Conservation (phyloP, 2,797 vertebrate species). For the Tiaroga cobitis region DNA sequence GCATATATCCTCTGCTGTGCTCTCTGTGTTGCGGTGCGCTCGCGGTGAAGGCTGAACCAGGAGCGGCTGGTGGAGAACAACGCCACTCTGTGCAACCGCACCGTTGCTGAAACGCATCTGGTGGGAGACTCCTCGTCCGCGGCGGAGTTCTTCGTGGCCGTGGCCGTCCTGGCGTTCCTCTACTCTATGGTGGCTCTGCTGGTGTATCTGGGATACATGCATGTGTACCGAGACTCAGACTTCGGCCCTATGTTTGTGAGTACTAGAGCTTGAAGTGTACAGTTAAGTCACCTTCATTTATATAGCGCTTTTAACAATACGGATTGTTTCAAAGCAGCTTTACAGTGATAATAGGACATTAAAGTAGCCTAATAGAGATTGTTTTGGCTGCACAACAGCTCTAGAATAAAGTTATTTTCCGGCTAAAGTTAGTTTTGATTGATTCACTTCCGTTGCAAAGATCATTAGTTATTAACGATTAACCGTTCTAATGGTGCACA, state of each 20-base stretch:
- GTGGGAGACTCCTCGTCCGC: conserved; percentile 89
- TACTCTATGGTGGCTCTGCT: conserved; percentile 89
- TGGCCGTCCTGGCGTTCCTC: conserved; percentile 89
- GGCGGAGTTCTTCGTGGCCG: conserved; percentile 91
- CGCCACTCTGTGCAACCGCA: conserved; percentile 72
- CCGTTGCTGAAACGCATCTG: conserved; percentile 74
- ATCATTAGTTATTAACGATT: fast-evolving
- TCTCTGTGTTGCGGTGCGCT: too few relatives aligned
- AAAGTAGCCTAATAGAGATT: too few relatives aligned
- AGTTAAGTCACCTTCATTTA: too few relatives aligned
- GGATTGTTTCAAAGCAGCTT: not conserved
- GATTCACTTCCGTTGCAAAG: too few relatives aligned
- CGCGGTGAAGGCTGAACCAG: conserved; percentile 73
- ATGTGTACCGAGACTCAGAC: conserved; percentile 87
- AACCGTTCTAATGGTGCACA: too few relatives aligned
- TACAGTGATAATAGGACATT: too few relatives aligned
- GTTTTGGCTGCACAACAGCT: too few relatives aligned
- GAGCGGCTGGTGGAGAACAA: conserved; percentile 70
- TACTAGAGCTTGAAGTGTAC: not conserved
- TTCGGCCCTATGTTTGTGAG: conserved; percentile 90
- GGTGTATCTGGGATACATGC: conserved; percentile 92
- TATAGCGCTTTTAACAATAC: not conserved
- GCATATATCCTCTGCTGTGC: too few relatives aligned
- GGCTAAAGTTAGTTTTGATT: too few relatives aligned
- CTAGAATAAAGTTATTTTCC: too few relatives aligned